A percentile compares a stretch with the other conserved stretches of the same genome.
Conservation (phyloP, 2,888 invertebrate genomes). For the Auanema sp. region DNA sequence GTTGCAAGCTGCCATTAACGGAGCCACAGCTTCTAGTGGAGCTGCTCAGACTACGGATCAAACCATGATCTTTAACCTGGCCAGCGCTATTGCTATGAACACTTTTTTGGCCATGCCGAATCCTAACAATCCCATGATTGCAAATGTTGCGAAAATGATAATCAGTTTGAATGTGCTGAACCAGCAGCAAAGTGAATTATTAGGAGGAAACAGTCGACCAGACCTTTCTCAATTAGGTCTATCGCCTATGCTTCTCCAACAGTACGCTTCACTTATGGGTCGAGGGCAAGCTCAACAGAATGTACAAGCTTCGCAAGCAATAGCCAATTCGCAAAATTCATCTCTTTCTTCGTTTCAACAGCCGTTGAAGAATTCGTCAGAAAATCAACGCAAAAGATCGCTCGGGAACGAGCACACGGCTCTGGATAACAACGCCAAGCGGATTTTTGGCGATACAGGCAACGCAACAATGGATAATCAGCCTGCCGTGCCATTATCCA, state of each 20-base stretch:
- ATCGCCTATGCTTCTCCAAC: conserved; percentile 7
- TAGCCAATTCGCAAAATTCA: not conserved
- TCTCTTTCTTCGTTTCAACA: not conserved
- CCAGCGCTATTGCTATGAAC: conserved; percentile 10
- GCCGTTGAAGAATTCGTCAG: conserved; percentile 1
- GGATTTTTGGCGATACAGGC: not conserved
- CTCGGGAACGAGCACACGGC: not conserved
- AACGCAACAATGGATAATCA: not conserved
- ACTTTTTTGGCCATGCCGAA: conserved; percentile 6
- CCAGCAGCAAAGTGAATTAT: not conserved
- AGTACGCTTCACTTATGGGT: conserved; percentile 7
- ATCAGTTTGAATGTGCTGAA: conserved; percentile 2
- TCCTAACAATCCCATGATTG: conserved; percentile 6
- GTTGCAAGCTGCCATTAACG: conserved; percentile 2
- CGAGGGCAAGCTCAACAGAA: not conserved
- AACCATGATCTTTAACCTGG: conserved; percentile 10
- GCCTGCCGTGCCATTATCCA: not conserved
- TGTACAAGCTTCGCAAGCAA: not conserved
- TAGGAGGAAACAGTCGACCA: not conserved
- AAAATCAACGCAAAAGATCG: not conserved
- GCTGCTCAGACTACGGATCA: conserved; percentile 5
- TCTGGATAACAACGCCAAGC: not conserved
- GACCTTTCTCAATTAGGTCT: not conserved
- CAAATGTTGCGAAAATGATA: conserved; percentile 15
- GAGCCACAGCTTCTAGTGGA: conserved; percentile 1